Evolutionary conservation across 2,797 vertebrate genomes (phyloP).

Genomic region (Sebastes vulpes): DNA sequence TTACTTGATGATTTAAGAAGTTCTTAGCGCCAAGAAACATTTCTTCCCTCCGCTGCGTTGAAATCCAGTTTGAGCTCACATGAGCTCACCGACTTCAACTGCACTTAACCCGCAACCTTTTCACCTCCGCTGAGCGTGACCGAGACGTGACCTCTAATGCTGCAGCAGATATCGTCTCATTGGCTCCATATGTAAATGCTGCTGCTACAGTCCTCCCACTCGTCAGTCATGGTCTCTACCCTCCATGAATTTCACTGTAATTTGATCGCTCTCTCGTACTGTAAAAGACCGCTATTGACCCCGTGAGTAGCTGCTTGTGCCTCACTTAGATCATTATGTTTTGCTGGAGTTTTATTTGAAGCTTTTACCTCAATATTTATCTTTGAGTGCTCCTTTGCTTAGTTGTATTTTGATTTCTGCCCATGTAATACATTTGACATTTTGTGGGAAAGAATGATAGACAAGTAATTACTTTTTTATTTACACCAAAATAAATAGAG

Average conservation of each 20-base stretch:
- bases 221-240: constrained; percentile 42
- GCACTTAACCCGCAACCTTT: constrained; percentile 43
- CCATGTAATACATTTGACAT: neutral
- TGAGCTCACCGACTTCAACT: neutral
- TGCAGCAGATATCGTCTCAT: constrained; percentile 53
- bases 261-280: constrained; percentile 36
- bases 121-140: constrained; percentile 48
- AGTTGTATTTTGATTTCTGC: neutral
- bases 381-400: neutral
- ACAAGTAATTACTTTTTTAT: neutral
- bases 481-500: neutral
- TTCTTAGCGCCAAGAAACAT: neutral
- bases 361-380: neutral
- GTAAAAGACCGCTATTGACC: constrained; percentile 3
- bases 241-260: constrained; percentile 51
- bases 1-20: neutral
- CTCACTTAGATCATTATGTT: neutral
- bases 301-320: neutral
- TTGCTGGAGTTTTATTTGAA: neutral
- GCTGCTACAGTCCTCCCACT: constrained; percentile 21
- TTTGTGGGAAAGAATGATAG: neutral
- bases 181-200: constrained; percentile 65
- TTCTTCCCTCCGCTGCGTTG: neutral
- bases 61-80: neutral
- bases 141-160: constrained; percentile 48